Percentiles rank a stretch among this genome's conserved stretches.
phyloP scores from a whole-genome alignment of 2,113 vertebrate species.

The Bufo gargarizans region DNA sequence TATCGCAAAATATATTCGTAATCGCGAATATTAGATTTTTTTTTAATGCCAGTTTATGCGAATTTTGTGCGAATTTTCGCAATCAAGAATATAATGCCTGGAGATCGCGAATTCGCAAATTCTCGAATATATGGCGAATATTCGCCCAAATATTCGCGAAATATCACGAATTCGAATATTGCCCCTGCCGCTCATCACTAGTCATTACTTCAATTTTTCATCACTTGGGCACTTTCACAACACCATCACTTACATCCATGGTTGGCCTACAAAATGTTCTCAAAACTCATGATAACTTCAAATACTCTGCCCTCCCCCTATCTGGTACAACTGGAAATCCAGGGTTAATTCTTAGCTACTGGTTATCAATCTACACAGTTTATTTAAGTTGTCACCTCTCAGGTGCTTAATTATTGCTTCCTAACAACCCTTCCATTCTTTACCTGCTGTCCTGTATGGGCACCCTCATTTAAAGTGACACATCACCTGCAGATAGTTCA shows the following conservation, averaged over 20 bases:
- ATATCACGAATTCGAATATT: too few species aligned
- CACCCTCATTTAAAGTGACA: constrained; percentile 2
- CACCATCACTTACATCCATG: not conserved
- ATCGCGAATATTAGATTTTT: too few species aligned
- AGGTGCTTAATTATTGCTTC: not conserved
- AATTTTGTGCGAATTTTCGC: too few species aligned
- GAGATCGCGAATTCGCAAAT: too few species aligned
- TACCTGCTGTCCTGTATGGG: not conserved
- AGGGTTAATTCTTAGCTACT: not conserved
- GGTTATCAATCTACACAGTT: not conserved
- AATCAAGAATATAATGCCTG: too few species aligned
- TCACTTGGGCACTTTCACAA: not conserved
- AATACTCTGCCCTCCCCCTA: not conserved
- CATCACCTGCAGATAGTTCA: constrained; percentile 2
- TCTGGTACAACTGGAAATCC: not conserved
- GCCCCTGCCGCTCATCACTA: too few species aligned
- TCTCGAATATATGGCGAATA: too few species aligned
- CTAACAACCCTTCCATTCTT: not conserved
- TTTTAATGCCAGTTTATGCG: too few species aligned
- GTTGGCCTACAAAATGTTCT: not conserved
- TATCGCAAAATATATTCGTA: too few species aligned
- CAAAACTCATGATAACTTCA: not conserved
- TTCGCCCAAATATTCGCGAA: too few species aligned
- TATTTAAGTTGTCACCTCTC: constrained; percentile 5
- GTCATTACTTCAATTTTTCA: not conserved